These are phyloP conservation scores for Euschistus heros DNA, from an alignment of 1,140 invertebrate genomes.

Conservation along the genomic window DNA sequence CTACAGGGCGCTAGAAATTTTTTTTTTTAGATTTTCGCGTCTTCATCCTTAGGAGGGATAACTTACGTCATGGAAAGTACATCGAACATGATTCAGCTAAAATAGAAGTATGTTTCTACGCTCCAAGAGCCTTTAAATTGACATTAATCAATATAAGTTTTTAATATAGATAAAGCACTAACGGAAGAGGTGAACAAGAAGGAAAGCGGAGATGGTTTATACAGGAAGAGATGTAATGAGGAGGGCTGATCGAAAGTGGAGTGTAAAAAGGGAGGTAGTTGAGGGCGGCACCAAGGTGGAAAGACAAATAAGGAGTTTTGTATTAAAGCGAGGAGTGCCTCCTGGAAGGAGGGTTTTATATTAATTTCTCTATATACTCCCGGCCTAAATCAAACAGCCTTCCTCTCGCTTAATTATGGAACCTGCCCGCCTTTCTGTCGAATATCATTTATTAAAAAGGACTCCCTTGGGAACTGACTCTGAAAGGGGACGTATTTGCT, in stretches of 20 bases:
- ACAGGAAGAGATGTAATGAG: neutral
- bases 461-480: neutral
- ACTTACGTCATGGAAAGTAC: too few species aligned
- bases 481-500: conserved; percentile 14
- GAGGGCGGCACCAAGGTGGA: neutral
- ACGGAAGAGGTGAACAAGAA: neutral
- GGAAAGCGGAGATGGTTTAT: neutral
- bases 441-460: conserved; percentile 15
- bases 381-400: conserved; percentile 1
- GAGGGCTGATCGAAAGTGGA: neutral
- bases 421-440: neutral
- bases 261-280: neutral
- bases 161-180: too few species aligned
- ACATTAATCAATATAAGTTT: too few species aligned
- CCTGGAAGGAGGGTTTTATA: conserved; percentile 1
- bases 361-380: conserved; percentile 12
- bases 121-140: too few species aligned
- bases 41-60: too few species aligned
- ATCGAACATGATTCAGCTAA: too few species aligned
- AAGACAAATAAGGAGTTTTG: conserved; percentile 17
- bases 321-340: neutral
- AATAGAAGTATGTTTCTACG: too few species aligned
- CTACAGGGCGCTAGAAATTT: too few species aligned
- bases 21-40: too few species aligned
- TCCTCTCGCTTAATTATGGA: conserved; percentile 14